These are phyloP conservation scores for Cataglyphis cursor DNA, from an alignment of 2,888 invertebrate genomes.

Conservation along the genomic window DNA sequence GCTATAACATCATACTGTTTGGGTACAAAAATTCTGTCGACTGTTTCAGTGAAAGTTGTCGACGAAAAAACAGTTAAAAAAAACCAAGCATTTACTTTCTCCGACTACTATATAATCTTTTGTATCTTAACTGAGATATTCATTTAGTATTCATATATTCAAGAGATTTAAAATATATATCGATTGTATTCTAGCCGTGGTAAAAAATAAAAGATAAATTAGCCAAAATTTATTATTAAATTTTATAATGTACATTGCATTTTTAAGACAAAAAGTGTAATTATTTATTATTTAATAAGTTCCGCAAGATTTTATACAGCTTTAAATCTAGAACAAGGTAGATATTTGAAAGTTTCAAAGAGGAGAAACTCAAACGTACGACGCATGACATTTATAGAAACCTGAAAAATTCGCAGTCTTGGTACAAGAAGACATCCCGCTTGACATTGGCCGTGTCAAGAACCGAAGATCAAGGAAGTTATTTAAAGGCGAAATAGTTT, in stretches of 20 bases:
- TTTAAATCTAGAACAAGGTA: neutral
- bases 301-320: neutral
- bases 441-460: conserved; percentile 59
- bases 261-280: neutral
- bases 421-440: neutral
- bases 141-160: neutral
- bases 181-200: neutral
- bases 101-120: conserved; percentile 32
- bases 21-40: neutral
- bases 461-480: conserved; percentile 46
- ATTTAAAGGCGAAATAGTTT: conserved; percentile 45
- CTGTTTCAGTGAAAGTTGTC: conserved; percentile 64
- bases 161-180: neutral
- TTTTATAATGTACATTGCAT: neutral
- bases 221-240: neutral
- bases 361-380: conserved; percentile 6
- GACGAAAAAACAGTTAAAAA: conserved; percentile 45
- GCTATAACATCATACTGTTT: neutral
- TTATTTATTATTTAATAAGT: neutral
- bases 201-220: neutral
- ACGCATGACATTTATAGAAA: neutral
- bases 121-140: conserved; percentile 12
- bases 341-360: conserved; percentile 23
- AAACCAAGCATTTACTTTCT: conserved; percentile 65
- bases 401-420: neutral